Evolutionary conservation across 2,113 vertebrate species (phyloP).

Genomic region (Bujurquina vittata): DNA sequence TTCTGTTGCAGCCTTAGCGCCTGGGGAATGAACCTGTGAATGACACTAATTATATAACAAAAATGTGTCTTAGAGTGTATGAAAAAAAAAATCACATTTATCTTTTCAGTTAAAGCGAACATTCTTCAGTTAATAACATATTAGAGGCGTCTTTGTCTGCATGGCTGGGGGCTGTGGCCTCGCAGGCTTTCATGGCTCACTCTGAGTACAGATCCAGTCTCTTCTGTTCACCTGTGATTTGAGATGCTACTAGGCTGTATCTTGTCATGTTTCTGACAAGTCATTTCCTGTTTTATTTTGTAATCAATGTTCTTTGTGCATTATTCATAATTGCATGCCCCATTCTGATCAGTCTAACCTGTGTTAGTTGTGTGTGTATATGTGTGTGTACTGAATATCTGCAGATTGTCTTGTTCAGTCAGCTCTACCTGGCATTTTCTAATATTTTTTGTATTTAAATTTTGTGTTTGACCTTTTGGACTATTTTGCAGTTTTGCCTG

Average conservation of each 20-base stretch:
- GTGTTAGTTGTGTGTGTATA: not conserved
- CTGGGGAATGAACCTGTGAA: not conserved
- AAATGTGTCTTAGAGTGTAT: not conserved
- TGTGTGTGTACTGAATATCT: not conserved
- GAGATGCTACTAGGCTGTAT: not conserved
- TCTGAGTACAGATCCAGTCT: not conserved
- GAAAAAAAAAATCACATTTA: not conserved
- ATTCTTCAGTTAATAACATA: not conserved
- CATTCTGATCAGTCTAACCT: not conserved
- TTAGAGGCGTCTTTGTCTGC: not conserved
- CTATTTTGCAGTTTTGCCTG: not conserved
- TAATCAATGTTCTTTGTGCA: not conserved
- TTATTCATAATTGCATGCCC: not conserved
- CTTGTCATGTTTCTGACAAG: not conserved
- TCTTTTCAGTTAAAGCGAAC: not conserved
- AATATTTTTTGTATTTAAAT: not conserved
- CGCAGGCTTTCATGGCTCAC: not conserved
- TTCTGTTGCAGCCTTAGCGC: not conserved
- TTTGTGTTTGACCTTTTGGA: not conserved
- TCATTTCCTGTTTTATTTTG: not conserved
- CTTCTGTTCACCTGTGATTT: not conserved
- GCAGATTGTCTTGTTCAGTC: not conserved
- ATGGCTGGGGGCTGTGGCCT: not conserved
- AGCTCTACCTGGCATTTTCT: not conserved
- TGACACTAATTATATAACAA: not conserved